These are phyloP conservation scores for Drosophila insularis DNA, from an alignment of 1,140 invertebrate species.

Conservation along the genomic window DNA sequence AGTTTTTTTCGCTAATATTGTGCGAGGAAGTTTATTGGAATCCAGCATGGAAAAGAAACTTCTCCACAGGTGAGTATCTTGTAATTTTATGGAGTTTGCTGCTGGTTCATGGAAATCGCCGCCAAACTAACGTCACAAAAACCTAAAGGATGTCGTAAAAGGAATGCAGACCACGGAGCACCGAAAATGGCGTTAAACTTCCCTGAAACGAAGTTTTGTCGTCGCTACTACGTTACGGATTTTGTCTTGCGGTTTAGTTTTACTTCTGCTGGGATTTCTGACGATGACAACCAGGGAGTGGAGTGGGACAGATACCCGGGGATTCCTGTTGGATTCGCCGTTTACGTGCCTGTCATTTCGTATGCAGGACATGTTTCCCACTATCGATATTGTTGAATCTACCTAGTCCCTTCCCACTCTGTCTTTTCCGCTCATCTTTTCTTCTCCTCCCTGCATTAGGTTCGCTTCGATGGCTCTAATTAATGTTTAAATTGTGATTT, in stretches of 20 bases:
- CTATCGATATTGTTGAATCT: conserved; percentile 43
- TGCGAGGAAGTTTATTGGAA: conserved; percentile 75
- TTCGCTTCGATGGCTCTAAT: conserved; percentile 66
- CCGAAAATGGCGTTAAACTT: conserved; percentile 67
- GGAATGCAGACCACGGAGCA: conserved; percentile 56
- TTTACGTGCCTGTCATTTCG: conserved; percentile 61
- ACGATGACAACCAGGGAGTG: conserved; percentile 28
- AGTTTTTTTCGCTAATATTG: conserved; percentile 68
- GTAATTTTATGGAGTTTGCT: conserved; percentile 71
- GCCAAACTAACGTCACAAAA: conserved; percentile 15
- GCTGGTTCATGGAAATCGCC: conserved; percentile 47
- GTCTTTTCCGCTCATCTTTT: conserved; percentile 18
- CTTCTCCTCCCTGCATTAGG: conserved; percentile 28
- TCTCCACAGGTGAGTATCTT: conserved; percentile 65
- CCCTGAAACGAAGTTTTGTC: conserved; percentile 42
- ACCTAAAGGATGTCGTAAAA: conserved; percentile 69
- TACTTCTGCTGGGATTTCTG: conserved; percentile 24
- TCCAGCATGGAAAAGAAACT: conserved; percentile 46
- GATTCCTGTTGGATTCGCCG: conserved; percentile 38
- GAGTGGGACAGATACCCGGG: conserved; percentile 22
- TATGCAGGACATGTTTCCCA: conserved; percentile 49
- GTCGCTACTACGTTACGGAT: conserved; percentile 25
- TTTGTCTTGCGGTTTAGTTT: conserved; percentile 69
- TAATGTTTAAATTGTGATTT: conserved; percentile 73
- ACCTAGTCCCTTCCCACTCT: not conserved